Percentiles rank a stretch among this genome's conserved stretches.
Conservation (phyloP, 1,140 invertebrate species). For the Leucophenga varia region DNA sequence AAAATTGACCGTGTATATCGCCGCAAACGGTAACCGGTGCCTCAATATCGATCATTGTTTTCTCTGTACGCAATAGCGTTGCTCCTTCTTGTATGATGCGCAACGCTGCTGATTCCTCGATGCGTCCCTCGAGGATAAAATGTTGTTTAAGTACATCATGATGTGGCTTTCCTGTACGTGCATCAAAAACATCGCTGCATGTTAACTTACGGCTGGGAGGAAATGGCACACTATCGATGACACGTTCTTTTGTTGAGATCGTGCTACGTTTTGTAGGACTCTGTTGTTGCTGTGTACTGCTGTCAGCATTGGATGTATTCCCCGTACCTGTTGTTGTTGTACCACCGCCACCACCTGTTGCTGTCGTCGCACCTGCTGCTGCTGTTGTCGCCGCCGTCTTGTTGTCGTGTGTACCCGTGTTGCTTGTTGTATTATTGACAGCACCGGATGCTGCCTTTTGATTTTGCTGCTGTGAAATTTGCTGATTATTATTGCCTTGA, state of each 20-base stretch:
- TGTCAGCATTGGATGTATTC: background rate
- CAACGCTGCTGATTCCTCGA: conserved; percentile 95
- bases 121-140: conserved; percentile 97
- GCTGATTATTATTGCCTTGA: too few relatives aligned
- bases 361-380: conserved; percentile 4
- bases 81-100: conserved; percentile 98
- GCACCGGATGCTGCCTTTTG: conserved; percentile 16
- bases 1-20: conserved; percentile 99
- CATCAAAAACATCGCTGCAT: conserved; percentile 94
- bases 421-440: conserved; percentile 23
- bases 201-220: conserved; percentile 96
- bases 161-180: conserved; percentile 87
- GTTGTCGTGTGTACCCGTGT: conserved; percentile 15
- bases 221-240: conserved; percentile 77
- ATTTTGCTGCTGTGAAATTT: conserved; percentile 20
- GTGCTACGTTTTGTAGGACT: conserved; percentile 48
- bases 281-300: conserved; percentile 19
- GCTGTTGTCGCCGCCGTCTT: conserved; percentile 9
- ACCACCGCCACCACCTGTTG: background rate
- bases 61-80: conserved; percentile 91
- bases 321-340: conserved; percentile 14
- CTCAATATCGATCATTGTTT: conserved; percentile 99
- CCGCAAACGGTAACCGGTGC: conserved; percentile 98
- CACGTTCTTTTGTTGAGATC: conserved; percentile 52
- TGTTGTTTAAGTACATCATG: conserved; percentile 98